Conservation (phyloP, 2,113 vertebrate genomes). For the Oxyruncus cristatus region DNA sequence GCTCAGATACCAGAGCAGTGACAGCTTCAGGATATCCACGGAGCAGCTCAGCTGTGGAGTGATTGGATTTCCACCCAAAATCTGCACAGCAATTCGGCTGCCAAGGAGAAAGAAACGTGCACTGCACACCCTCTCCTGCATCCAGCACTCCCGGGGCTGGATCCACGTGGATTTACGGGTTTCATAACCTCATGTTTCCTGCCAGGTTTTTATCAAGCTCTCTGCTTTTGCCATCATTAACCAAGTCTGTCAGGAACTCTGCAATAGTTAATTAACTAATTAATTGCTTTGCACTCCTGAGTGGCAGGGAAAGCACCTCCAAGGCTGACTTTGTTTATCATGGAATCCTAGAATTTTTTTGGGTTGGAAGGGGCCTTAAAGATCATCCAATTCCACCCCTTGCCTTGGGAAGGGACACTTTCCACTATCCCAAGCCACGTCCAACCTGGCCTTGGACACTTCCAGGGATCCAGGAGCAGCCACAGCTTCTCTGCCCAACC, state of each 20-base stretch:
- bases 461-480: not conserved
- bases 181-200: not conserved
- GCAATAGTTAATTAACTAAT: slow-evolving; percentile 15
- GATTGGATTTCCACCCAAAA: slow-evolving; percentile 40
- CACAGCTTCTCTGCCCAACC: not conserved
- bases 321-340: not conserved
- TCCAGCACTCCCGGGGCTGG: not conserved
- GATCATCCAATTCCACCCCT: not conserved
- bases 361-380: not conserved
- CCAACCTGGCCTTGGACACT: not conserved
- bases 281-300: not conserved
- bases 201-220: not conserved
- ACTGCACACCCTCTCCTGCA: not conserved
- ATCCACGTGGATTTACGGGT: not conserved
- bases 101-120: slow-evolving; percentile 25
- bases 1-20: slow-evolving; percentile 30
- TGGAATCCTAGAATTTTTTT: not conserved
- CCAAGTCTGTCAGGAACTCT: not conserved
- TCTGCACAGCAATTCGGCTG: slow-evolving; percentile 42
- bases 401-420: not conserved
- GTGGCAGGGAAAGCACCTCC: not conserved
- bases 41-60: slow-evolving; percentile 19
- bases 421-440: accelerated
- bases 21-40: slow-evolving; percentile 18
- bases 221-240: not conserved